phyloP scores from a whole-genome alignment of 2,797 vertebrate genomes.

The Phrynocephalus vlangalii region DNA sequence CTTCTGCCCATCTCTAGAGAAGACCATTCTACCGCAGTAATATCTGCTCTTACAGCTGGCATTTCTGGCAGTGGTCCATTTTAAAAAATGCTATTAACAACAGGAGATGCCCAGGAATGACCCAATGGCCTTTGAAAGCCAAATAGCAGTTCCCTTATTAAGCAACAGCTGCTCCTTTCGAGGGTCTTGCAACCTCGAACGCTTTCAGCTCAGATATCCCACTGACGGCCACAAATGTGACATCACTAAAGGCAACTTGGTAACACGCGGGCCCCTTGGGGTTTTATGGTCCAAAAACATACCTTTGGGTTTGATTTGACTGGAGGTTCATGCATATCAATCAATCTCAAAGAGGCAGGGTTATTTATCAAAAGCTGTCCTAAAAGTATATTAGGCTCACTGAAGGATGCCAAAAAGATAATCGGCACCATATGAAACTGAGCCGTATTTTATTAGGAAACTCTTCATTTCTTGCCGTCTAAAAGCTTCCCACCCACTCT shows the following conservation, averaged over 20 bases:
- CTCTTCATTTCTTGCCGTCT: background rate
- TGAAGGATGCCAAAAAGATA: background rate
- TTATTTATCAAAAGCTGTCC: background rate
- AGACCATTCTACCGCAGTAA: background rate
- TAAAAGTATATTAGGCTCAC: background rate
- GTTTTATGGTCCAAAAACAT: background rate
- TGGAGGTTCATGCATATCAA: background rate
- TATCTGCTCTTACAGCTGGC: background rate
- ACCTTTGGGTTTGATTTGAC: background rate
- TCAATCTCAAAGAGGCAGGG: background rate
- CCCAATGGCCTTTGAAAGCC: background rate
- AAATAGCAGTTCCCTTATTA: background rate
- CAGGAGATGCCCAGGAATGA: background rate
- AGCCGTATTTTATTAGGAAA: background rate
- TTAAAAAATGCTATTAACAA: background rate
- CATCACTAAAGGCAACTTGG: background rate
- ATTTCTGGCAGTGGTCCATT: background rate
- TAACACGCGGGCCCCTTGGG: background rate
- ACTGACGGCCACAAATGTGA: background rate
- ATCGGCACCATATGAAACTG: background rate
- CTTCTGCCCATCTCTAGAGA: too few relatives aligned
- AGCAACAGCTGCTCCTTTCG: background rate
- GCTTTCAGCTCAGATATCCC: too few relatives aligned
- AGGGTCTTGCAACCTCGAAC: background rate
- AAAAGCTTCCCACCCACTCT: background rate